Evolutionary conservation across 2,797 vertebrate genomes (phyloP), one percentile per base, ranked within the genome.

Genomic region (Semotilus atromaculatus): DNA sequence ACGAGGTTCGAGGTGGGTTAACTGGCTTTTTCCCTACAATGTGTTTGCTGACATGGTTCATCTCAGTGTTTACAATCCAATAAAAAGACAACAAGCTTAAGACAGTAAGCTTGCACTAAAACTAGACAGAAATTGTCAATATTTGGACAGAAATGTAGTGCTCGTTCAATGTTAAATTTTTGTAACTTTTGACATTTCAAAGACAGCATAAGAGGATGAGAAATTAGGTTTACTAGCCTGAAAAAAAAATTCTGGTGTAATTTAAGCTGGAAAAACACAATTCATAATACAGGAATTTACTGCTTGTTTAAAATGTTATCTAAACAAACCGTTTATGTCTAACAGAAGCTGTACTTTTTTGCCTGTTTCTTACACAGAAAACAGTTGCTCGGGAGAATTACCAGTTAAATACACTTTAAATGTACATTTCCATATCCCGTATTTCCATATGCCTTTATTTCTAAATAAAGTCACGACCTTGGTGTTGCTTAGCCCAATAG

Each of bases 1-100:
- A 88, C 77, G 75, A 76, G 53, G 62, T 58, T 76, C n/a, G 14
- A 76, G 82, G 74, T 72, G 82, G 74, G 62, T 64, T 85, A 58
- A 60, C 70, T 77, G 75, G 13, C 60, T 74, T 31, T 81, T 66
- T 48, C 40, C 5, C 26, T 62, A 78, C 14, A 10, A 53, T 7
- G 40, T 81, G 38, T 36, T 71, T 78, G 9, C 26, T 29, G 53
- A 85, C 45, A 51, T 40, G 79, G 36, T 85, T 85, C 84, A 85
- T 77, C 58, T 72, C 82, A 85, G 68, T 72, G 80, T 72, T 85
- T 81, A 66, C 53, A 81, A 80, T 81, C 51, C 51, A 76, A 64
- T 86, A 74, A 86, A 81, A 84, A 82, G 13, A 55, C 72, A 77
- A 26, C 19, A 72, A 64, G 80, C 80, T 85, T 29, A 60, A 60